Evolutionary conservation across 2,888 invertebrate species (phyloP).

Genomic region (Habrosyne pyritoides): DNA sequence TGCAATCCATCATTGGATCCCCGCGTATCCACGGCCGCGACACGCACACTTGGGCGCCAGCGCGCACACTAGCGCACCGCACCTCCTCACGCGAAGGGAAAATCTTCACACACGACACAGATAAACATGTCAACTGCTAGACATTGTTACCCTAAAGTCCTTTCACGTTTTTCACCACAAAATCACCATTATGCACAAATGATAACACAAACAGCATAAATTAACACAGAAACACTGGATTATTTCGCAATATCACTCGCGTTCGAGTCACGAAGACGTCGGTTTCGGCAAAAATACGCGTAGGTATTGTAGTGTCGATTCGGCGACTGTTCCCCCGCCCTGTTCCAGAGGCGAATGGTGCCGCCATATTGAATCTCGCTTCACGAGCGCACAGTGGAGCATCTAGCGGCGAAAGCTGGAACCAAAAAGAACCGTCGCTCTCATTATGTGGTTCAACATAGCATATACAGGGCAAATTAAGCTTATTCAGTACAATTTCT

Average conservation of each 20-base stretch:
- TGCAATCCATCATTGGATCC: slow-evolving; percentile 82
- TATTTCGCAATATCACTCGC: slow-evolving; percentile 78
- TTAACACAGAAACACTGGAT: slow-evolving; percentile 76
- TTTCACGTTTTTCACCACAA: slow-evolving; percentile 79
- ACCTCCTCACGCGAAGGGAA: slow-evolving; percentile 83
- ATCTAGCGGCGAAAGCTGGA: slow-evolving; percentile 63
- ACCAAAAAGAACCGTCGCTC: slow-evolving; percentile 39
- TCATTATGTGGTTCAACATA: slow-evolving; percentile 11
- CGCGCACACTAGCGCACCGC: slow-evolving; percentile 73
- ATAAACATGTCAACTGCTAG: slow-evolving; percentile 84
- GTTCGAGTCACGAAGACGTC: slow-evolving; percentile 77
- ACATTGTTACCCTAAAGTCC: slow-evolving; percentile 82
- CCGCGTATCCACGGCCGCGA: slow-evolving; percentile 66
- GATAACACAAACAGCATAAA: slow-evolving; percentile 73
- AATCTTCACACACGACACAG: slow-evolving; percentile 84
- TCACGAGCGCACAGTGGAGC: slow-evolving; percentile 54
- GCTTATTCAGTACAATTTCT: slow-evolving; percentile 8
- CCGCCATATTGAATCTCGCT: slow-evolving; percentile 79
- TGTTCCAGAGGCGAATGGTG: slow-evolving; percentile 80
- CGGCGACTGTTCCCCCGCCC: slow-evolving; percentile 82
- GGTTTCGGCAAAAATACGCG: slow-evolving; percentile 79
- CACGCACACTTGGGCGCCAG: slow-evolving; percentile 66
- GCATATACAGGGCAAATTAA: neutral
- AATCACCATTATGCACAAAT: slow-evolving; percentile 71
- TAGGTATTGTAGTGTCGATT: slow-evolving; percentile 78